phyloP scores from a whole-genome alignment of 1,140 invertebrate species.

The Neodiprion fabricii region DNA sequence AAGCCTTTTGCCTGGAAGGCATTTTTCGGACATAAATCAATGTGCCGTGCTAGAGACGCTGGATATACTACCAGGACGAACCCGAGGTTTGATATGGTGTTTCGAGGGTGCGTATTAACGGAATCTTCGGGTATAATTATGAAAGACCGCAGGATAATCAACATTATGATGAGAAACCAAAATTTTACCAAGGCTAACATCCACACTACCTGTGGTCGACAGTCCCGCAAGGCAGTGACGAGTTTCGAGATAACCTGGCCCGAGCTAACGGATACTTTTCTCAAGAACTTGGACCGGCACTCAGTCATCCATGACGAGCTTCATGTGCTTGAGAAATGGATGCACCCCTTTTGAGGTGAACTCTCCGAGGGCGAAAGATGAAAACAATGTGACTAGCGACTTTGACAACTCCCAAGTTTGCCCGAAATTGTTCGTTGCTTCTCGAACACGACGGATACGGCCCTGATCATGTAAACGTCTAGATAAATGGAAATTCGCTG shows the following conservation, averaged over 20 bases:
- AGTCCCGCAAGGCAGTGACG: background rate
- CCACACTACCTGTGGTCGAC: background rate
- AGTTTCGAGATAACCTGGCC: no score
- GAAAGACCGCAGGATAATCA: constrained; percentile 46
- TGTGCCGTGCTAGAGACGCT: constrained; percentile 43
- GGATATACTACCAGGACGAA: constrained; percentile 20
- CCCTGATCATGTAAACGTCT: background rate
- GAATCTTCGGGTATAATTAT: constrained; percentile 55
- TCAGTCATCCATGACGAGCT: no score
- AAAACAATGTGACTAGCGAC: no score
- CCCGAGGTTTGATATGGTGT: constrained; percentile 45
- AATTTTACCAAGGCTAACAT: constrained; percentile 45
- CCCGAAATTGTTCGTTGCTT: no score
- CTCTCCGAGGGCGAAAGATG: no score
- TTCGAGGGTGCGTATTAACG: constrained; percentile 57
- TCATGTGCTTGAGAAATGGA: no score
- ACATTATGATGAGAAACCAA: constrained; percentile 50
- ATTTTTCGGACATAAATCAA: constrained; percentile 62
- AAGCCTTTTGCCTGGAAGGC: constrained; percentile 48
- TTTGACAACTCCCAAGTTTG: no score
- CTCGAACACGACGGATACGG: background rate
- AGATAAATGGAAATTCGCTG: background rate
- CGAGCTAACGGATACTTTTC: no score
- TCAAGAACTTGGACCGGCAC: no score
- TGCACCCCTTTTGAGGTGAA: no score